Percentiles rank a stretch among this genome's conserved stretches.
Evolutionary conservation across 2,797 vertebrate genomes (phyloP).

Genomic region (Acrocephalus scirpaceus): DNA sequence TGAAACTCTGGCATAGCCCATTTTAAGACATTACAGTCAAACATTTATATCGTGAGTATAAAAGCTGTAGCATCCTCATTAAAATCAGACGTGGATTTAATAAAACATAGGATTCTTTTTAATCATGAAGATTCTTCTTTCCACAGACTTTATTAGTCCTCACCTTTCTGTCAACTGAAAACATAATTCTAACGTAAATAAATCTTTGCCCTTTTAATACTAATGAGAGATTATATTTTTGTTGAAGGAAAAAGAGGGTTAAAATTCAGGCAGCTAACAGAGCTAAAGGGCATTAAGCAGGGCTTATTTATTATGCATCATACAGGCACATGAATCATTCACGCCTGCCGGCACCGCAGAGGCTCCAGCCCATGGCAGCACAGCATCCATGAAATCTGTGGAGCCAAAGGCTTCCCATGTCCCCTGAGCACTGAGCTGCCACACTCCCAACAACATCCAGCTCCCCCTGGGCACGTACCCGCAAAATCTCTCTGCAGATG

Average conservation of each 20-base stretch:
- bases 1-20: neutral
- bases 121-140: neutral
- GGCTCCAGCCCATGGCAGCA: neutral
- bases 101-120: neutral
- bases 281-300: conserved; percentile 14
- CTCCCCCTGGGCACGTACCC: conserved; percentile 79
- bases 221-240: neutral
- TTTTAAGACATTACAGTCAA: neutral
- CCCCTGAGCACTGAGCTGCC: neutral
- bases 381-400: neutral
- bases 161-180: neutral
- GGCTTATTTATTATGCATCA: conserved; percentile 59
- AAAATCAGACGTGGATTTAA: neutral
- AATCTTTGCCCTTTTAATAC: neutral
- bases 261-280: neutral
- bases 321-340: conserved; percentile 59
- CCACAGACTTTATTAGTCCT: neutral
- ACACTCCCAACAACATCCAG: neutral
- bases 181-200: neutral
- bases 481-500: conserved; percentile 95
- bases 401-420: neutral
- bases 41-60: neutral
- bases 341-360: neutral
- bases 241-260: conserved; percentile 11
- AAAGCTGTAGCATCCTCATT: conserved; percentile 20